A percentile compares a stretch with the other conserved stretches of the same genome.
phyloP scores from a whole-genome alignment of 2,113 vertebrate species.

The Anser brachyrhynchus region DNA sequence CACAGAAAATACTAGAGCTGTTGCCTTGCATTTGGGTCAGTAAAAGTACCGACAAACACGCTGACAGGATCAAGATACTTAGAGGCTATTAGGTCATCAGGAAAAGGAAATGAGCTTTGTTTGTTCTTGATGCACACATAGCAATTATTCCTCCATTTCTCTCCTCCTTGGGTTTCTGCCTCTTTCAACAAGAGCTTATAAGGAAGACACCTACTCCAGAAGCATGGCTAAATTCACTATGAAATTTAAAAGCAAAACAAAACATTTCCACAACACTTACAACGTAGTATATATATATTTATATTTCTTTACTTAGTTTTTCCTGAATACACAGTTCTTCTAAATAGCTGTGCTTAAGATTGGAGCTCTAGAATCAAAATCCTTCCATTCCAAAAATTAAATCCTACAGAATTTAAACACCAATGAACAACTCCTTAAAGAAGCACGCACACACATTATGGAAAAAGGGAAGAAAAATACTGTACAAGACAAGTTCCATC shows the following conservation, averaged over 20 bases:
- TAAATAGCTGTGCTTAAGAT: neutral
- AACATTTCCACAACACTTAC: neutral
- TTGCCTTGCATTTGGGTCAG: constrained; percentile 8
- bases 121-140: neutral
- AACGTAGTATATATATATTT: too few species aligned
- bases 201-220: neutral
- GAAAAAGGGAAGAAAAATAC: neutral
- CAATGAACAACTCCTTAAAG: neutral
- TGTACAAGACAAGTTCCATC: neutral
- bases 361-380: neutral
- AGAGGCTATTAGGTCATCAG: neutral
- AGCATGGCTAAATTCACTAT: neutral
- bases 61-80: neutral
- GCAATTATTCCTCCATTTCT: neutral
- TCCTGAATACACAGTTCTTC: neutral
- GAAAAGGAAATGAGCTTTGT: fast-evolving
- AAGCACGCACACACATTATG: neutral
- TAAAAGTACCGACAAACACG: neutral
- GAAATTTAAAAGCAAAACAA: neutral
- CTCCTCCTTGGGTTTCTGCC: neutral
- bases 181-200: neutral
- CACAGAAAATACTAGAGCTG: neutral
- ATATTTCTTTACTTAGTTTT: neutral
- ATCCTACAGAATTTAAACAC: neutral
- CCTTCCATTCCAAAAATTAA: neutral